Conservation (phyloP, 2,888 invertebrate genomes). For the Sinelater perroti region DNA sequence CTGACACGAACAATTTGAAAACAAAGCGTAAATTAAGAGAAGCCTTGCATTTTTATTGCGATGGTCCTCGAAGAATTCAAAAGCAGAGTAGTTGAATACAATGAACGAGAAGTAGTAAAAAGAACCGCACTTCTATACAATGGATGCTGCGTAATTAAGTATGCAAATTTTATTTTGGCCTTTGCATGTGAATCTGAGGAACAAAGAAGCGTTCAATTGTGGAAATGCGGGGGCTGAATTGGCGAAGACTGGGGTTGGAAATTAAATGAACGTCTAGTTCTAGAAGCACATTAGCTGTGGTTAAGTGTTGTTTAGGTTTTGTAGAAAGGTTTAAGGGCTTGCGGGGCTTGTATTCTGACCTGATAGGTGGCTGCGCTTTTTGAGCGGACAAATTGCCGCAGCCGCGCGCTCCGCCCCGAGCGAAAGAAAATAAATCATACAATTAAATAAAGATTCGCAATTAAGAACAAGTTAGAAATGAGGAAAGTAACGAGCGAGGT, state of each 20-base stretch:
- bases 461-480: conserved; percentile 36
- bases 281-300: conserved; percentile 44
- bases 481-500: conserved; percentile 43
- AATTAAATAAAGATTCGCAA: conserved; percentile 42
- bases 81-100: conserved; percentile 42
- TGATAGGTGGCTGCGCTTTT: too few relatives aligned
- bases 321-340: conserved; percentile 23
- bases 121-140: conserved; percentile 41
- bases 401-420: too few relatives aligned
- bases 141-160: conserved; percentile 51
- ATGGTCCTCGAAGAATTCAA: conserved; percentile 42
- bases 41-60: conserved; percentile 46
- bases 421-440: conserved; percentile 43
- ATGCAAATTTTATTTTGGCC: conserved; percentile 56
- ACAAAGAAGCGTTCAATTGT: conserved; percentile 54
- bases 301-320: conserved; percentile 49
- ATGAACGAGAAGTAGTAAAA: conserved; percentile 40
- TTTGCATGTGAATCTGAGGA: conserved; percentile 52
- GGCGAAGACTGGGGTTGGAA: conserved; percentile 49
- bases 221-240: conserved; percentile 47
- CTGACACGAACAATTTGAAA: conserved; percentile 45
- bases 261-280: conserved; percentile 51
- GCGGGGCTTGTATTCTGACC: too few relatives aligned
- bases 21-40: conserved; percentile 44
- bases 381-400: too few relatives aligned